A percentile compares a stretch with the other conserved stretches of the same genome.
Conservation (phyloP, 2,888 invertebrate genomes). For the Alsophila aescularia region DNA sequence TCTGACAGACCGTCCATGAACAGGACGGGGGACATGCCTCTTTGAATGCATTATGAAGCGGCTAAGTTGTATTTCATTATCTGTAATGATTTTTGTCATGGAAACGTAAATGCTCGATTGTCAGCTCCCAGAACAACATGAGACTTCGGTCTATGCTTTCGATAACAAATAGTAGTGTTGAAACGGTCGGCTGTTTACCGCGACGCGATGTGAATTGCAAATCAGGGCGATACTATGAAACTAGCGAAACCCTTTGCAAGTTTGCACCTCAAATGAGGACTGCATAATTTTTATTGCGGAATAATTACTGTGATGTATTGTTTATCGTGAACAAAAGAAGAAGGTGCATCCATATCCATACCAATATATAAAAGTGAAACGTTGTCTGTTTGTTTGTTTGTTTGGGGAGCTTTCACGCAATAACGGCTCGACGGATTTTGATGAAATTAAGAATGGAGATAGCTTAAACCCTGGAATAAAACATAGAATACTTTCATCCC, state of each 20-base stretch:
- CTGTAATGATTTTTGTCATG: conserved; percentile 12
- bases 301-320: no score
- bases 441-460: no score
- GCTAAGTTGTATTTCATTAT: conserved; percentile 4
- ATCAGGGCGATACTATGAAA: conserved; percentile 36
- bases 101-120: conserved; percentile 6
- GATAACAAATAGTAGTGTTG: conserved; percentile 54
- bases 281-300: conserved; percentile 6
- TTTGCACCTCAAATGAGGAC: conserved; percentile 12
- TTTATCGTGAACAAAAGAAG: no score
- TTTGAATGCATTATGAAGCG: conserved; percentile 11
- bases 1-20: not conserved
- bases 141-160: conserved; percentile 33
- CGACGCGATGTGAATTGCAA: conserved; percentile 58
- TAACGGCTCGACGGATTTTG: no score
- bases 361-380: no score
- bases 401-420: no score
- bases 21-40: no score
- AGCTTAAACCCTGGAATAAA: no score
- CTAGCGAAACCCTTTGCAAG: conserved; percentile 17
- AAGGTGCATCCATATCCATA: no score
- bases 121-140: conserved; percentile 46
- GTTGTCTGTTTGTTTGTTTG: no score
- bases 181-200: conserved; percentile 55
- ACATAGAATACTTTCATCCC: no score